Conservation (phyloP, 2,888 invertebrate genomes). For the Eurois occulta region DNA sequence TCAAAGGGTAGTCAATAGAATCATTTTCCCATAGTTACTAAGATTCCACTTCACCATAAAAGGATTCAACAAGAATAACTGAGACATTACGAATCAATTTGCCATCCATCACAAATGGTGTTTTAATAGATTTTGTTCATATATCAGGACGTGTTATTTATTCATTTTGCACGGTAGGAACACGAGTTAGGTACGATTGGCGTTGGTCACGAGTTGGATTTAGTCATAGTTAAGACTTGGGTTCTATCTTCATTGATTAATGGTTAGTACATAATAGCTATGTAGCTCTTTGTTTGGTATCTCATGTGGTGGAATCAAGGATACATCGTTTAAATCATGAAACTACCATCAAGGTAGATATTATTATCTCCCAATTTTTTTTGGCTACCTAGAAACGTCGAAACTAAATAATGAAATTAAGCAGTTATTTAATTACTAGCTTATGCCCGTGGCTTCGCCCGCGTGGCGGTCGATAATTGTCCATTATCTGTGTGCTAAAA, state of each 20-base stretch:
- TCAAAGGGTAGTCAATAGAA: conserved; percentile 17
- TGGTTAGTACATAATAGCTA: neutral
- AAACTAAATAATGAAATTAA: neutral
- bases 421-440: neutral
- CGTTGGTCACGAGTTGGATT: conserved; percentile 46
- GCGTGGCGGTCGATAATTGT: no score
- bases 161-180: conserved; percentile 64
- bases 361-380: neutral
- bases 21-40: conserved; percentile 36
- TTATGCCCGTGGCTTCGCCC: no score
- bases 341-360: neutral
- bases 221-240: conserved; percentile 36
- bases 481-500: no score
- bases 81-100: conserved; percentile 49
- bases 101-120: conserved; percentile 43
- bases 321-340: conserved; percentile 3
- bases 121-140: conserved; percentile 62
- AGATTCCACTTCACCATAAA: conserved; percentile 32
- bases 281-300: conserved; percentile 25
- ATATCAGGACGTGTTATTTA: conserved; percentile 57
- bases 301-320: conserved; percentile 16
- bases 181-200: conserved; percentile 49
- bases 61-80: conserved; percentile 33
- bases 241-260: conserved; percentile 32
- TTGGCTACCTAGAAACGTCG: neutral